Base-by-base conservation (phyloP, 2,888 invertebrate genomes). In the Loripinus fragilis region DNA sequence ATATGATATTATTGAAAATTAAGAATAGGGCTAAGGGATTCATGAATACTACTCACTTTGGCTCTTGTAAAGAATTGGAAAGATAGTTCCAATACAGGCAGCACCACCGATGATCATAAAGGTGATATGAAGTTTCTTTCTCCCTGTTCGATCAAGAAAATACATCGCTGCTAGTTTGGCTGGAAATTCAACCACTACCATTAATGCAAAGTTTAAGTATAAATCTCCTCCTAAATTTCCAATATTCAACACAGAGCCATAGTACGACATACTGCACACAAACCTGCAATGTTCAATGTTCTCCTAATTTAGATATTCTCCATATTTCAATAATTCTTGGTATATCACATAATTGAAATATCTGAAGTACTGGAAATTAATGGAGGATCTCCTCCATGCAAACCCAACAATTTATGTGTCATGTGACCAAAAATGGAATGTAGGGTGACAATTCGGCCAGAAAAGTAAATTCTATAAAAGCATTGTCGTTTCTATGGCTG, bases 31-130 rank as follows among this genome's bases (percentile, higher is more conserved):
- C n/a, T n/a, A n/a, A n/a, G n/a, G 41, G 41, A 7, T 41, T 41
- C 7, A 41, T 41, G 3, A 45, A 45, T 12, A 12, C 17, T 45
- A 52, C 52, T 33, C 20, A 60, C 60, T 33, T 10, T 33, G 33
- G 33, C 60, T 60, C 28, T 72, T 73, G 52, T 83, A 80, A 12
- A 85, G n/a, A 52, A 86, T 76, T 8, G 83, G 71, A 38, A 81
- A 80, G 23, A 84, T 77, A 12, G 83, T 86, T 20, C 68, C 70
- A 66, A 97, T 95, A 45, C 89, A 90, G 5, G 89, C 87, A 30
- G 88, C n/a, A 8, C 88, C 90, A 7, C 88, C 90, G 0, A 87
- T 45, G 25, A 82, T 76, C 86, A 88, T 86, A 35, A 83, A 83
- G 2, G 75, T 48, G 35, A 85, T 77, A 35, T 87, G 83, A 0